Conservation (phyloP, 2,797 vertebrate species). For the Rhincodon typus region DNA sequence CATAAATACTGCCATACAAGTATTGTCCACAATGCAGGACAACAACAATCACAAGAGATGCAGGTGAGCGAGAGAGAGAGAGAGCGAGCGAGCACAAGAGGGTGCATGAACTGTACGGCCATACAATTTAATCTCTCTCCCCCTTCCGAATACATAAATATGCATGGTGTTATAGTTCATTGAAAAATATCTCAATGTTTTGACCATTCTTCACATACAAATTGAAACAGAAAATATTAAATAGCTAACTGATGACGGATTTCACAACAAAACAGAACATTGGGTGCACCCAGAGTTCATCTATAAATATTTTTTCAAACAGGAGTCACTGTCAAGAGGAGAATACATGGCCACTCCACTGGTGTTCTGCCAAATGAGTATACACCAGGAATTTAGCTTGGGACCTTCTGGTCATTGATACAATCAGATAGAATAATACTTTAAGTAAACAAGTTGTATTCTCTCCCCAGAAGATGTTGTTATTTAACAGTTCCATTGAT, state of each 20-base stretch:
- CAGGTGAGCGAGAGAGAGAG: too few species aligned
- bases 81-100: too few species aligned
- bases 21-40: background rate
- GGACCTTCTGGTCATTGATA: background rate
- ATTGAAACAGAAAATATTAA: background rate
- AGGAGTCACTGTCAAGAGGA: background rate
- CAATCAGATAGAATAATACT: background rate
- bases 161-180: background rate
- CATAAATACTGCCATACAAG: background rate
- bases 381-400: background rate
- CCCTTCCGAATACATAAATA: background rate
- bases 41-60: background rate
- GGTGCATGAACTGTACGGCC: too few species aligned
- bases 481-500: background rate
- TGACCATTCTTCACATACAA: background rate
- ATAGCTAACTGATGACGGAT: background rate
- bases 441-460: background rate
- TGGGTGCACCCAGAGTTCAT: background rate
- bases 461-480: background rate
- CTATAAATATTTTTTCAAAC: background rate
- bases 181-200: background rate
- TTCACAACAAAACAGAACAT: background rate
- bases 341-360: background rate
- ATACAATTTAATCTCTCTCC: too few species aligned
- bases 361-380: background rate